Conservation (phyloP, 2,113 vertebrate species). For the Spea bombifrons region DNA sequence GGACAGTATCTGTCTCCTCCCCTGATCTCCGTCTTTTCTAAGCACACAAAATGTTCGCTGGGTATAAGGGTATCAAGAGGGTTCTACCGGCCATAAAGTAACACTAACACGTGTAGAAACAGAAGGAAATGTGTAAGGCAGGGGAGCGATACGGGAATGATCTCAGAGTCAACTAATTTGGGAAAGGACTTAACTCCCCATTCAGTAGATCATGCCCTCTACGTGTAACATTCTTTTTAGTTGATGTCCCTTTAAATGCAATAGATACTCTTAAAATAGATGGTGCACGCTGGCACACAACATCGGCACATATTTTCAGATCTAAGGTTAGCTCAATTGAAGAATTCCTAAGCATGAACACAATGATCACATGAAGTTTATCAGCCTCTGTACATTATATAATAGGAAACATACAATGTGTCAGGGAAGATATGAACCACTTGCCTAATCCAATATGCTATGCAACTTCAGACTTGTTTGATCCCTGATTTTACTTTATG, state of each 20-base stretch:
- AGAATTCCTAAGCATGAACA: background rate
- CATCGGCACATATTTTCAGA: background rate
- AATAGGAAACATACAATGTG: background rate
- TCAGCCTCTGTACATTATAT: background rate
- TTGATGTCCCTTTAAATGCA: background rate
- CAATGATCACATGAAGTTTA: background rate
- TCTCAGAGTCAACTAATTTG: no score
- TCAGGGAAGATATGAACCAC: background rate
- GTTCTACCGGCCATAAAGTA: no score
- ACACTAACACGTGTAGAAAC: no score
- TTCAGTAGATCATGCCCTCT: no score
- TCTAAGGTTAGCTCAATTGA: background rate
- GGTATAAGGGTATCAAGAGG: no score
- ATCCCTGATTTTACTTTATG: background rate
- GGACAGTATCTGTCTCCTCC: no score
- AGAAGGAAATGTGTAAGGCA: no score
- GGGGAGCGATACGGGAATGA: no score
- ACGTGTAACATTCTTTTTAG: no score
- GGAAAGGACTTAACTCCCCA: no score
- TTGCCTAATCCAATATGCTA: background rate
- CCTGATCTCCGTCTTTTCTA: no score
- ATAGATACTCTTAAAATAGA: background rate
- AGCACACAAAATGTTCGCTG: no score
- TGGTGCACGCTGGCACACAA: background rate
- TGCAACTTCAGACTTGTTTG: background rate